A percentile compares a stretch with the other conserved stretches of the same genome.
Evolutionary conservation across 2,888 invertebrate species (phyloP).

Genomic region (Amphipoea lucens): DNA sequence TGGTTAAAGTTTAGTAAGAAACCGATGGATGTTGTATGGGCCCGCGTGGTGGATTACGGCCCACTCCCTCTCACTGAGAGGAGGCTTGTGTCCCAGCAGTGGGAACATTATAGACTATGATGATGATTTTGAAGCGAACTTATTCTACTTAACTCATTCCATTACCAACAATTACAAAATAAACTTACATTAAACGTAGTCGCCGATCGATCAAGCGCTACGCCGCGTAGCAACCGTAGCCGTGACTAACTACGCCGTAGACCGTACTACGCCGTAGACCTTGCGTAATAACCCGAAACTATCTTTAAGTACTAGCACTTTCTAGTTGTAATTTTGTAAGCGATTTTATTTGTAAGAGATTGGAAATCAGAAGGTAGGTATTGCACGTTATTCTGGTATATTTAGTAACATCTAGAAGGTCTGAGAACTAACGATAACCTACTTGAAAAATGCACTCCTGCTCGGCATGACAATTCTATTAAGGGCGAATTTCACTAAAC

Average conservation of each 20-base stretch:
- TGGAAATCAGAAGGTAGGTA: neutral
- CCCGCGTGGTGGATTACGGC: no score
- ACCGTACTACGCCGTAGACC: constrained; percentile 43
- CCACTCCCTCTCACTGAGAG: no score
- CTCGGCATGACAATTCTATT: neutral
- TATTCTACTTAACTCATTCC: no score
- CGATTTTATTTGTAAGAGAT: constrained; percentile 3
- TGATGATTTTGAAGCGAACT: no score
- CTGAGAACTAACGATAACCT: neutral
- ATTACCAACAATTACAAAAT: no score
- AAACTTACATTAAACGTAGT: no score
- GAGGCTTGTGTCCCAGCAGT: no score
- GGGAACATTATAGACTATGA: no score
- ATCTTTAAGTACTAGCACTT: neutral
- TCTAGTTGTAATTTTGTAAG: neutral
- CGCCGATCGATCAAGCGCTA: constrained; percentile 35
- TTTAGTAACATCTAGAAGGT: neutral
- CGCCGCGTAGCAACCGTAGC: constrained; percentile 41
- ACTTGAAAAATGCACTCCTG: neutral
- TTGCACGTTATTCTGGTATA: neutral
- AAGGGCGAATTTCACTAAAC: neutral
- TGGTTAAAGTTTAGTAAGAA: no score
- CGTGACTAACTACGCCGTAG: constrained; percentile 42
- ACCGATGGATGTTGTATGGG: no score
- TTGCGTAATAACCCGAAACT: constrained; percentile 21